Percentiles rank a stretch among this genome's conserved stretches.
Evolutionary conservation across 2,888 invertebrate species (phyloP).

Genomic region (Ophion ellenae): DNA sequence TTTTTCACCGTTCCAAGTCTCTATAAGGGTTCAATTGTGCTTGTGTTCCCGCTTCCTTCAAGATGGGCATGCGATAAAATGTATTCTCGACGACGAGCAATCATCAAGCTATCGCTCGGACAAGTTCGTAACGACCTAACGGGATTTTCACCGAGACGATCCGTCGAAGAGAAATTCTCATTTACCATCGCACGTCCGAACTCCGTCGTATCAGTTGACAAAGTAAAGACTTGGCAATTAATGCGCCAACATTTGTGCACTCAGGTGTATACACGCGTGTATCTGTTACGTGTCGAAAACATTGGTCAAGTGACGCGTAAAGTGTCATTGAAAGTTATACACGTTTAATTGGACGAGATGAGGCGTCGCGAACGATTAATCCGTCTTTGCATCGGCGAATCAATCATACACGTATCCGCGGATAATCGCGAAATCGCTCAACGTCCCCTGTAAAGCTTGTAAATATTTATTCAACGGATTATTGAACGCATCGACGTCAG

Average conservation of each 20-base stretch:
- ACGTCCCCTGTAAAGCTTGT: slow-evolving; percentile 6
- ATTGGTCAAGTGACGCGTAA: slow-evolving; percentile 41
- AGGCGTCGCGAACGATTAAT: slow-evolving; percentile 52
- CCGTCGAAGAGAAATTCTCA: slow-evolving; percentile 31
- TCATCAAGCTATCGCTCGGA: slow-evolving; percentile 13
- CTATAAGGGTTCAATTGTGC: too few relatives aligned
- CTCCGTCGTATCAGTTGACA: slow-evolving; percentile 1
- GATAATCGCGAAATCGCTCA: slow-evolving; percentile 39
- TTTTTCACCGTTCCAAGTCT: neutral
- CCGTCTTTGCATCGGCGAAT: slow-evolving; percentile 37
- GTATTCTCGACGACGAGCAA: slow-evolving; percentile 45
- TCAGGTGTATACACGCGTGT: neutral
- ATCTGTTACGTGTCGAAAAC: slow-evolving; percentile 16
- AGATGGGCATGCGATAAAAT: slow-evolving; percentile 25
- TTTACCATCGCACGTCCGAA: neutral
- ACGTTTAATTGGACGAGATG: slow-evolving; percentile 50
- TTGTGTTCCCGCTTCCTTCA: neutral
- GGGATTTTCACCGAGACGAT: slow-evolving; percentile 18
- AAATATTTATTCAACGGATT: slow-evolving; percentile 49
- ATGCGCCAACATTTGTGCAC: slow-evolving; percentile 10
- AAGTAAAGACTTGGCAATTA: slow-evolving; percentile 29
- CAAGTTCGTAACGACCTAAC: slow-evolving; percentile 34
- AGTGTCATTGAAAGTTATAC: slow-evolving; percentile 40
- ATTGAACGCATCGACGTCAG: slow-evolving; percentile 23
- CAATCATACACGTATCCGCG: slow-evolving; percentile 28